phyloP scores from a whole-genome alignment of 2,888 invertebrate genomes.

The Hemithea aestivaria region DNA sequence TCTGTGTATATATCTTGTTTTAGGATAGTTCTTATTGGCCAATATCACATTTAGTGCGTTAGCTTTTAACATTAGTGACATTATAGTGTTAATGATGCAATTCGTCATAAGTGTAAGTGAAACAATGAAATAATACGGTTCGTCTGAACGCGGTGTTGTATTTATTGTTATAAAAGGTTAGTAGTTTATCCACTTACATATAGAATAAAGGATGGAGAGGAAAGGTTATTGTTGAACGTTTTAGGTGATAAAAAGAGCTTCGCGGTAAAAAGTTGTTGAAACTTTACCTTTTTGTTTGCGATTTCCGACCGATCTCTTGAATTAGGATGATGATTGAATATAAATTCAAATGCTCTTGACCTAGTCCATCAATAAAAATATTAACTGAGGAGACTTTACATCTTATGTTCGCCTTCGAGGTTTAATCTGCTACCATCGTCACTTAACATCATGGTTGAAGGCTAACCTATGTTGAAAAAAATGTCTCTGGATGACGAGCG shows the following conservation, averaged over 20 bases:
- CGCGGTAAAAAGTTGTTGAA: conserved; percentile 59
- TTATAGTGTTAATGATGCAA: conserved; percentile 64
- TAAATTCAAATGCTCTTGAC: no score
- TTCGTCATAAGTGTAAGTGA: conserved; percentile 58
- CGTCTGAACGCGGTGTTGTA: no score
- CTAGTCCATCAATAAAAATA: no score
- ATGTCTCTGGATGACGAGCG: no score
- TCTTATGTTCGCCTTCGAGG: no score
- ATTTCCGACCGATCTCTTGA: conserved; percentile 12
- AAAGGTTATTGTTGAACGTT: conserved; percentile 78
- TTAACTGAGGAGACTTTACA: no score
- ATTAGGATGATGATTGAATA: conserved; percentile 1
- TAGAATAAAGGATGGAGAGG: conserved; percentile 62
- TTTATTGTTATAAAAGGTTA: conserved; percentile 71
- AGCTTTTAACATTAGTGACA: conserved; percentile 79
- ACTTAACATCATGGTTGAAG: no score
- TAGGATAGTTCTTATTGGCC: conserved; percentile 50
- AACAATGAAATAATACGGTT: conserved; percentile 58
- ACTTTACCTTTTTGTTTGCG: conserved; percentile 39
- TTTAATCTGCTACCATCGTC: no score
- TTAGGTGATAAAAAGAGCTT: conserved; percentile 75
- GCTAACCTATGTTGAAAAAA: no score
- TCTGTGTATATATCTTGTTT: conserved; percentile 25
- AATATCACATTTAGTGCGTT: conserved; percentile 54
- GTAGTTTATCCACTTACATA: conserved; percentile 75